phyloP scores from a whole-genome alignment of 1,140 invertebrate genomes.

The Lordiphosa mommai region DNA sequence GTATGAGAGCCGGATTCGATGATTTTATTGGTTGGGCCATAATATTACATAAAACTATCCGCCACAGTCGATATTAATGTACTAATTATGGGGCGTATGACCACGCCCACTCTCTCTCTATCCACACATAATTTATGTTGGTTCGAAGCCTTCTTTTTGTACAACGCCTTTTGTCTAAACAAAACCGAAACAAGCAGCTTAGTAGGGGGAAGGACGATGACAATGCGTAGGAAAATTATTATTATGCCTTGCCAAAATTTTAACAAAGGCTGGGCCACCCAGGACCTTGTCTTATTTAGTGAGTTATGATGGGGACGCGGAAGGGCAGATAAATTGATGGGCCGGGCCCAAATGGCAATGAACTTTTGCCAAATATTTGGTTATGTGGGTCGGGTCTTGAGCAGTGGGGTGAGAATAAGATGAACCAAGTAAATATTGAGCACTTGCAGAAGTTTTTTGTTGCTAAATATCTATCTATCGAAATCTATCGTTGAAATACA shows the following conservation, averaged over 20 bases:
- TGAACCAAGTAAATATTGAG: too few species aligned
- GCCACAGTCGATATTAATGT: slow-evolving; percentile 43
- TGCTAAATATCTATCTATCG: too few species aligned
- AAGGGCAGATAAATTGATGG: slow-evolving; percentile 30
- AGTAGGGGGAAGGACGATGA: neutral
- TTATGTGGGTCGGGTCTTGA: slow-evolving; percentile 38
- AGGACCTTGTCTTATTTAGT: slow-evolving; percentile 17
- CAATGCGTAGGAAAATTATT: slow-evolving; percentile 62
- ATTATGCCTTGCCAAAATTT: slow-evolving; percentile 60
- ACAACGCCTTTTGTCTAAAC: slow-evolving; percentile 11
- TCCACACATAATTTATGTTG: slow-evolving; percentile 60
- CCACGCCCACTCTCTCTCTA: slow-evolving; percentile 27
- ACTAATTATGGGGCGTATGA: slow-evolving; percentile 60
- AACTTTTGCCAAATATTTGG: slow-evolving; percentile 29
- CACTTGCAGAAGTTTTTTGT: too few species aligned
- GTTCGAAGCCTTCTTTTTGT: slow-evolving; percentile 16
- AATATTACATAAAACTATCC: slow-evolving; percentile 60
- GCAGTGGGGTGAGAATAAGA: too few species aligned
- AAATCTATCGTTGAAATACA: too few species aligned
- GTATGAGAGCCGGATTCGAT: slow-evolving; percentile 45
- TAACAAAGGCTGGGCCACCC: slow-evolving; percentile 50
- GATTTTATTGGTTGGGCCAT: slow-evolving; percentile 60
- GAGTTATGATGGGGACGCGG: slow-evolving; percentile 25
- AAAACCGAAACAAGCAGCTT: slow-evolving; percentile 21
- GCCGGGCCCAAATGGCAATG: slow-evolving; percentile 29